Evolutionary conservation across 2,113 vertebrate species (phyloP).

Genomic region (Ptychochromis oligacanthus): DNA sequence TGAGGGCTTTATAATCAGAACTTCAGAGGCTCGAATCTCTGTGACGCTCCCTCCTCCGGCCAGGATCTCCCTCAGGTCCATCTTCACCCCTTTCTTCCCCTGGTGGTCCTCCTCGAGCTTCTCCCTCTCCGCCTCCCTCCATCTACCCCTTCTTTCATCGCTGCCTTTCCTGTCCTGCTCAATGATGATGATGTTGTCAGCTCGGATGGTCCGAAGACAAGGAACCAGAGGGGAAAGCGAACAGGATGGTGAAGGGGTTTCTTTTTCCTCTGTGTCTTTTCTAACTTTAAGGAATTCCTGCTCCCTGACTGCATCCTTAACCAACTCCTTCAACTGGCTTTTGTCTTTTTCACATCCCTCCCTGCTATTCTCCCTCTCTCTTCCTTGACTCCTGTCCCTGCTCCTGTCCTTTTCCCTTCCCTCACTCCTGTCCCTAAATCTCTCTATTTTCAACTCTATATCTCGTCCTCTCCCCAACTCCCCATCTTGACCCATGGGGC

Average conservation of each 20-base stretch:
- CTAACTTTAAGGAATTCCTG: conserved; percentile 48
- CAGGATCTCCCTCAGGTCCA: conserved; percentile 77
- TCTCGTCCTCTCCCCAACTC: conserved; percentile 63
- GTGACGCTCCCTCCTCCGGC: conserved; percentile 77
- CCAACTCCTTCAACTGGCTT: conserved; percentile 46
- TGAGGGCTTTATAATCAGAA: conserved; percentile 77
- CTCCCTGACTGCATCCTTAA: conserved; percentile 52
- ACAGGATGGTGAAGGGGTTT: conserved; percentile 11
- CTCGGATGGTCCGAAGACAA: conserved; percentile 78
- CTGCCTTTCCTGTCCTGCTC: conserved; percentile 71
- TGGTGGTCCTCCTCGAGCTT: conserved; percentile 55
- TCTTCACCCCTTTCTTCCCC: conserved; percentile 72
- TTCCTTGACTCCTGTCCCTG: conserved; percentile 57
- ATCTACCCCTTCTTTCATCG: conserved; percentile 40
- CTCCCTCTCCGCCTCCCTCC: conserved; percentile 64
- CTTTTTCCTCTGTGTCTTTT: conserved; percentile 58
- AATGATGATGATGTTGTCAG: conserved; percentile 83
- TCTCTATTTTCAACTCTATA: conserved; percentile 59
- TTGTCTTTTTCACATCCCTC: conserved; percentile 46
- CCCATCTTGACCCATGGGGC: conserved; percentile 59
- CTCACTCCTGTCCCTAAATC: conserved; percentile 63
- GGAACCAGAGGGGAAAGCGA: conserved; percentile 32
- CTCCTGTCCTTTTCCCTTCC: conserved; percentile 58
- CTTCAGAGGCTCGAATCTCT: conserved; percentile 79
- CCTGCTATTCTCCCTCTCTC: conserved; percentile 51